These are phyloP conservation scores for Lasiurus cinereus DNA, from an alignment of 2,113 vertebrate genomes.

Conservation along the genomic window DNA sequence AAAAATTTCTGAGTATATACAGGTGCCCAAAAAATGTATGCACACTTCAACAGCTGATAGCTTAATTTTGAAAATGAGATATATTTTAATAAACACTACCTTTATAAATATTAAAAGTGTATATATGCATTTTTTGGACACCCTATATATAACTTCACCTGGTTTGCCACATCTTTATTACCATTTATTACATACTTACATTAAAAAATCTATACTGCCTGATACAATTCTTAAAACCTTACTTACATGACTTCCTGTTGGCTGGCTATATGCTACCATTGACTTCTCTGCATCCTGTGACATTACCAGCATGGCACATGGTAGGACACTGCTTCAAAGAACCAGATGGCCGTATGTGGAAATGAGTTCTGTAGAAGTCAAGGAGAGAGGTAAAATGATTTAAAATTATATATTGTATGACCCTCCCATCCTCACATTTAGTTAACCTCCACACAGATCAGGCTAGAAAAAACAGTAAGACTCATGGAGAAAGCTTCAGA, in stretches of 20 bases:
- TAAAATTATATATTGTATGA: not conserved
- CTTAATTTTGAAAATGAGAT: too few species aligned
- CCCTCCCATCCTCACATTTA: not conserved
- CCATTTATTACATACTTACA: not conserved
- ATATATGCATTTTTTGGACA: too few species aligned
- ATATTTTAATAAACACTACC: too few species aligned
- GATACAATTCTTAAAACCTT: not conserved
- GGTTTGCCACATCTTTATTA: not conserved
- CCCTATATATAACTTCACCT: not conserved
- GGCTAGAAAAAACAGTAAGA: not conserved
- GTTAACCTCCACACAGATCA: not conserved
- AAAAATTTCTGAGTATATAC: not conserved
- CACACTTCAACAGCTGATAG: too few species aligned
- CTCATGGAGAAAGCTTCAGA: not conserved
- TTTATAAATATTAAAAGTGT: too few species aligned
- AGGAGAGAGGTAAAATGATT: not conserved
- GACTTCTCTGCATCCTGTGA: not conserved
- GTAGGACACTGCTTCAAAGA: conserved; percentile 57
- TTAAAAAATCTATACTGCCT: not conserved
- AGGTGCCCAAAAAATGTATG: too few species aligned
- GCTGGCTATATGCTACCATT: not conserved
- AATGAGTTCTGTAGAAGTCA: conserved; percentile 60
- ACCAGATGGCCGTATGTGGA: not conserved
- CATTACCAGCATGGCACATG: not conserved
- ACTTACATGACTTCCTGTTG: conserved; percentile 71